Percentiles rank a stretch among this genome's conserved stretches.
These are phyloP conservation scores for Pseudorectes ferrugineus DNA, from an alignment of 2,113 vertebrate species.

Conservation along the genomic window DNA sequence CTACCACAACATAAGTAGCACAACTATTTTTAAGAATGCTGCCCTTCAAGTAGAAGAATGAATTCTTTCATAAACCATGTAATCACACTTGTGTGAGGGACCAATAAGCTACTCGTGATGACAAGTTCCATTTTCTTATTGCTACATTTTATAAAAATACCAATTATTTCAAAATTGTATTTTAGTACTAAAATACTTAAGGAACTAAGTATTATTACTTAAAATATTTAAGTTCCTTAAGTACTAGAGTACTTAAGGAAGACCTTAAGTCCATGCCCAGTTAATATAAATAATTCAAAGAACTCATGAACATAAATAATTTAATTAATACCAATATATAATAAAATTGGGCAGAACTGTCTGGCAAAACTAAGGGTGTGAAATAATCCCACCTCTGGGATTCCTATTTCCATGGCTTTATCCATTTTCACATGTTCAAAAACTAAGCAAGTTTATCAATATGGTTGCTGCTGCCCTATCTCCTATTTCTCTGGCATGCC, in stretches of 20 bases:
- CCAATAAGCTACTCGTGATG: not conserved
- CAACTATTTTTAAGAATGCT: not conserved
- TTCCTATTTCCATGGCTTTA: not conserved
- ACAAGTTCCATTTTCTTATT: not conserved
- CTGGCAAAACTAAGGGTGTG: not conserved
- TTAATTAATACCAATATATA: not conserved
- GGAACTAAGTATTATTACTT: too few relatives aligned
- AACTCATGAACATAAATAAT: not conserved
- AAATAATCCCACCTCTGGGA: not conserved
- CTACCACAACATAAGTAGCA: not conserved
- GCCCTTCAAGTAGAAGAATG: not conserved
- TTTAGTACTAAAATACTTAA: not conserved
- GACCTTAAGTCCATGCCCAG: not conserved
- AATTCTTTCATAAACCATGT: not conserved
- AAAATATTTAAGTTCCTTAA: too few relatives aligned
- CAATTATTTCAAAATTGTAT: not conserved
- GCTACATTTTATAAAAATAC: not conserved
- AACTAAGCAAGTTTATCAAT: not conserved
- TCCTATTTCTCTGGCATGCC: not conserved
- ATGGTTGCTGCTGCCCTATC: not conserved
- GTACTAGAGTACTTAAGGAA: not conserved
- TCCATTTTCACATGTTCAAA: not conserved
- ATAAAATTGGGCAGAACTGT: not conserved
- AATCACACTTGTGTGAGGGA: not conserved
- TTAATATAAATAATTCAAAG: not conserved